Evolutionary conservation across 2,797 vertebrate species (phyloP).

Genomic region (Pampus argenteus): DNA sequence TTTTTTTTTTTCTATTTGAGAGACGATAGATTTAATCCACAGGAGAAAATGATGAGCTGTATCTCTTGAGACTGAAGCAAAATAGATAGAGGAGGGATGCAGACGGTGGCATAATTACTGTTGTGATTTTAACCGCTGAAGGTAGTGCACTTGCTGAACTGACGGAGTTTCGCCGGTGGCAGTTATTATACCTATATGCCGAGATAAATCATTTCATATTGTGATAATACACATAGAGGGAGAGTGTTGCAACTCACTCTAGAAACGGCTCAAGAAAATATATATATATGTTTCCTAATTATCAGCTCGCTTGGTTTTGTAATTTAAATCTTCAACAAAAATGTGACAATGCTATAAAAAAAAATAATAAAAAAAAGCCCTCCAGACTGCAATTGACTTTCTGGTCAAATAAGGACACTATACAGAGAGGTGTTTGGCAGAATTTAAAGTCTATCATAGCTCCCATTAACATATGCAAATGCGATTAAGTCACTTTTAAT

Average conservation of each 20-base stretch:
- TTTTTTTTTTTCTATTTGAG: constrained; percentile 26
- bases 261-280: not conserved
- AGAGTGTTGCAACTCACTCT: no score
- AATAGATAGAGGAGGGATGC: constrained; percentile 29
- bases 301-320: not conserved
- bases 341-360: constrained; percentile 10
- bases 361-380: constrained; percentile 36
- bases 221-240: no score
- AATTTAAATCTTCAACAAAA: no score
- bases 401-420: constrained; percentile 30
- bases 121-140: constrained; percentile 28
- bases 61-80: constrained; percentile 33
- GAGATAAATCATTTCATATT: not conserved
- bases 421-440: constrained; percentile 32
- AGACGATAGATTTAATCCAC: constrained; percentile 51
- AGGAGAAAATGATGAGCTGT: constrained; percentile 35
- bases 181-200: constrained; percentile 4
- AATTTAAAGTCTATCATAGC: constrained; percentile 53
- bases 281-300: not conserved
- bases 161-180: constrained; percentile 10
- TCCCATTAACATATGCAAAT: constrained; percentile 73
- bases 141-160: constrained; percentile 9
- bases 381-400: constrained; percentile 3
- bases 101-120: constrained; percentile 39
- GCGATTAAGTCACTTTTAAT: constrained; percentile 71